These are phyloP conservation scores for Oxytorus armatus DNA, from an alignment of 2,888 invertebrate species.

Conservation along the genomic window DNA sequence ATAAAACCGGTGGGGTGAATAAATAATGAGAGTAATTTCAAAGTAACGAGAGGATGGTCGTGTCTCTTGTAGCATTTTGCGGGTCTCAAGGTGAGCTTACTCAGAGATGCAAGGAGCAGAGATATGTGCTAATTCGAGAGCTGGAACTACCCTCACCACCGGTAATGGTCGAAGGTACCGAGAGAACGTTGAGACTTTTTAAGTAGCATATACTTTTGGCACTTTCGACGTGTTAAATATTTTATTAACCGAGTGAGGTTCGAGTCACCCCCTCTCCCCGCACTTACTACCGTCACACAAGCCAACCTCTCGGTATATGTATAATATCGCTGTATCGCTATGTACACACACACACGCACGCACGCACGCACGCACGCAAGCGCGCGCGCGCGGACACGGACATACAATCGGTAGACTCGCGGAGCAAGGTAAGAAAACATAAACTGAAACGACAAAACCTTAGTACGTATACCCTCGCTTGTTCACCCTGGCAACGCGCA, in stretches of 20 bases:
- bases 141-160: conserved; percentile 31
- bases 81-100: not conserved
- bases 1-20: no score
- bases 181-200: conserved; percentile 34
- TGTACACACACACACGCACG: no score
- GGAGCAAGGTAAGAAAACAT: conserved; percentile 20
- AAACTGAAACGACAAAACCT: conserved; percentile 31
- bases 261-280: conserved; percentile 9
- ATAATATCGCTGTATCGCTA: conserved; percentile 7
- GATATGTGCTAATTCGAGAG: conserved; percentile 15
- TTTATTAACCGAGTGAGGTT: conserved; percentile 59
- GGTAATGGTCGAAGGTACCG: not conserved
- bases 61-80: not conserved
- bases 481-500: conserved; percentile 70
- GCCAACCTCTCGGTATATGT: conserved; percentile 26
- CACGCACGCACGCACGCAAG: no score
- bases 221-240: conserved; percentile 64
- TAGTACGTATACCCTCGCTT: not conserved
- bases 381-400: no score
- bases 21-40: no score
- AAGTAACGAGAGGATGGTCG: not conserved
- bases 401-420: conserved; percentile 2
- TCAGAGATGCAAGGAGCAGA: conserved; percentile 14
- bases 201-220: conserved; percentile 47
- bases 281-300: conserved; percentile 1